Conservation (phyloP, 2,888 invertebrate genomes). For the Amphipyra berbera region DNA sequence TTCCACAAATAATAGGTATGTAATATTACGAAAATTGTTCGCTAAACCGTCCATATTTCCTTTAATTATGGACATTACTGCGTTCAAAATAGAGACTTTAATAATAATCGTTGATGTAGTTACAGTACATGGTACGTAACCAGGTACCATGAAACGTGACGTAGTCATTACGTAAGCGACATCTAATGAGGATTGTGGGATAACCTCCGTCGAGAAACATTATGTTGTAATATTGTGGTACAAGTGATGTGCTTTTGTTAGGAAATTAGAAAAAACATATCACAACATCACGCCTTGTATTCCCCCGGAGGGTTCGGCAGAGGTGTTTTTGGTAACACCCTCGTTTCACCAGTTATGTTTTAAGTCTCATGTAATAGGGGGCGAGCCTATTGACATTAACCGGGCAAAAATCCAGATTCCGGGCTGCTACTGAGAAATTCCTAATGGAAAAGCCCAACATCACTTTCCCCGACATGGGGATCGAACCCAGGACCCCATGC, state of each 20-base stretch:
- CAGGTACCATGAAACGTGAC: slow-evolving; percentile 49
- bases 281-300: no score
- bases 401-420: no score
- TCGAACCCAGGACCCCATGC: no score
- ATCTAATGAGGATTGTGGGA: slow-evolving; percentile 55
- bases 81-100: slow-evolving; percentile 47
- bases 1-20: not conserved
- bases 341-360: no score
- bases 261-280: not conserved
- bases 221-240: slow-evolving; percentile 44
- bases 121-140: slow-evolving; percentile 43
- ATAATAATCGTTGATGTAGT: slow-evolving; percentile 35
- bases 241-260: slow-evolving; percentile 26
- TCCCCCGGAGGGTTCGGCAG: no score
- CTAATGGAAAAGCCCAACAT: no score
- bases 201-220: slow-evolving; percentile 50
- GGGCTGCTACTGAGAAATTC: no score
- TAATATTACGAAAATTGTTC: slow-evolving; percentile 28
- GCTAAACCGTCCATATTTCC: slow-evolving; percentile 46
- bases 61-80: slow-evolving; percentile 47
- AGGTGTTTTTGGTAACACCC: no score
- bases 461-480: no score
- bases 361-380: no score
- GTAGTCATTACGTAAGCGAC: slow-evolving; percentile 47
- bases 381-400: no score